phyloP scores from a whole-genome alignment of 2,888 invertebrate species.

The Hartigia nigra region DNA sequence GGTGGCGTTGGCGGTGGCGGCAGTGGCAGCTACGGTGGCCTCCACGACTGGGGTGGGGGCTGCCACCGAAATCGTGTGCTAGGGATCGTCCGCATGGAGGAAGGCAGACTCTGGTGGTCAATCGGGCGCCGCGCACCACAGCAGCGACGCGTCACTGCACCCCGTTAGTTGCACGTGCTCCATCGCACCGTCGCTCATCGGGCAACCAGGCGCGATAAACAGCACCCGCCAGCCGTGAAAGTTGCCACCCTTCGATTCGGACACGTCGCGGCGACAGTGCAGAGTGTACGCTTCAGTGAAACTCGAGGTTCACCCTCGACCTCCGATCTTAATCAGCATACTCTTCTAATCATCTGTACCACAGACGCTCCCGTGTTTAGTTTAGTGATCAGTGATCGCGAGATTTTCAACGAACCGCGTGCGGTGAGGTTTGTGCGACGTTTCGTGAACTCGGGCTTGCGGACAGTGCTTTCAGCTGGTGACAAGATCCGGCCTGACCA shows the following conservation, averaged over 20 bases:
- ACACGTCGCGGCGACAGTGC: slow-evolving; percentile 16
- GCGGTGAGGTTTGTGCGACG: background rate
- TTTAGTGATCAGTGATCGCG: background rate
- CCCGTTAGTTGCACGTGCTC: slow-evolving; percentile 60
- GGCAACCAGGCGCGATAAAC: slow-evolving; percentile 57
- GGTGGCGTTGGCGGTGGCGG: slow-evolving; percentile 25
- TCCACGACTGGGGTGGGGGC: slow-evolving; percentile 32
- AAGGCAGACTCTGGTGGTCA: slow-evolving; percentile 64
- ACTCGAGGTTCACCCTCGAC: slow-evolving; percentile 1
- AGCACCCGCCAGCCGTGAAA: slow-evolving; percentile 62
- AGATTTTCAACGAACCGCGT: background rate
- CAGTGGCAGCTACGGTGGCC: slow-evolving; percentile 29
- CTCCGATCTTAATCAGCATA: background rate
- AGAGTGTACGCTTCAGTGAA: slow-evolving; percentile 1
- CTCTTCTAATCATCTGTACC: slow-evolving; percentile 3
- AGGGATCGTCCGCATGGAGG: slow-evolving; percentile 56
- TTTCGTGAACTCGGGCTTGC: slow-evolving; percentile 28
- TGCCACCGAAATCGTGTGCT: slow-evolving; percentile 52
- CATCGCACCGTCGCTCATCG: slow-evolving; percentile 50
- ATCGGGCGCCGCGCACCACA: slow-evolving; percentile 65
- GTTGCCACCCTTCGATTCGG: slow-evolving; percentile 49
- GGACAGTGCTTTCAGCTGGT: slow-evolving; percentile 62
- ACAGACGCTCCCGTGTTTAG: background rate
- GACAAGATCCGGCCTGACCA: slow-evolving; percentile 66
- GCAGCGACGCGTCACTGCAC: slow-evolving; percentile 64